Base-by-base conservation (phyloP, 2,113 vertebrate species). In the Platysternon megacephalum region DNA sequence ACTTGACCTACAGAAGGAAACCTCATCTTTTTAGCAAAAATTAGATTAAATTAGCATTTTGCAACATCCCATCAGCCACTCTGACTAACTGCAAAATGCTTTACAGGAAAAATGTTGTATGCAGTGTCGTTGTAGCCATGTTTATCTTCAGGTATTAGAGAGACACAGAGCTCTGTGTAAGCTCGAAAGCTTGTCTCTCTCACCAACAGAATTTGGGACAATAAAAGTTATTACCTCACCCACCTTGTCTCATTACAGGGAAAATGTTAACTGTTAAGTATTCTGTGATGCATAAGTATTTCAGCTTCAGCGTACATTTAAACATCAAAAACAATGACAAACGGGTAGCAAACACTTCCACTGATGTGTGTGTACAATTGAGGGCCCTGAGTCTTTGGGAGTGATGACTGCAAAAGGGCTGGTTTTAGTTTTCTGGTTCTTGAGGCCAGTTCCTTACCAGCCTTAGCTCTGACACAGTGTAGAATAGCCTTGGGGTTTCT, bases 301-400 rank as follows among this genome's bases (percentile, higher is more conserved):
- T 22, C 5, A 4, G 6, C 61, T 65, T 52, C 88, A 94, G 65
- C 1, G 55, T 0, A 0, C 7, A 84, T 86, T 90, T 87, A 61
- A 91, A 68, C 6, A 90, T 5, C 2, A 90, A 35, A 93, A 87
- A 11, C 29, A 72, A 93, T 35, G 12, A 55, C 14, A 91, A 83
- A 11, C 1, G 0, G 0, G 16, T 4, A 48, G 82, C 29, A 48
- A 16, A 42, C 83, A 82, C 29, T 49, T 12, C n/a, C 65, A 32
- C 6, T 5, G 2, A 55, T 29, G 26, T 1, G 0, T 52, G 10
- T 6, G 6, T 26, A 55, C 22, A 53, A 39, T 11, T 16, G 11
- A 39, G 72, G 51, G 39, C 84, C 48, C 3, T 7, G 48, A 8
- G 68, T 72, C 26, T 87, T 80, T 80, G 24, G 58, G 28, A 87